Conservation (phyloP, 2,113 vertebrate genomes). For the Pitta sordida region DNA sequence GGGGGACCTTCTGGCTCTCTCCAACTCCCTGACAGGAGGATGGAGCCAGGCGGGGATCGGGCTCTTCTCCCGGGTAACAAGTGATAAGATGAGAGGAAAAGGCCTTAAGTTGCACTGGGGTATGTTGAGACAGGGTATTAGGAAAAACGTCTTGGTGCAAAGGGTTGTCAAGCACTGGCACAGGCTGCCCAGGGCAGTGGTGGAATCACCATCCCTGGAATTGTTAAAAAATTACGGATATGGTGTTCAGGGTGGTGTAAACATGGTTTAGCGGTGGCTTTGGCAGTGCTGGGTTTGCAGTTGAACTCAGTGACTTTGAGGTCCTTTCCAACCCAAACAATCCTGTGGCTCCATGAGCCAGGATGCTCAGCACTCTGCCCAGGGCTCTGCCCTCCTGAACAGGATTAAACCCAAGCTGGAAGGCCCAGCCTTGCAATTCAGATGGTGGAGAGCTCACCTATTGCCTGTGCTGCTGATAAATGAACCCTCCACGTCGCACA, state of each 20-base stretch:
- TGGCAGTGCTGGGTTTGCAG: not conserved
- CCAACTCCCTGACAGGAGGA: not conserved
- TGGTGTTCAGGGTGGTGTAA: not conserved
- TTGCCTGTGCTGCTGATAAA: not conserved
- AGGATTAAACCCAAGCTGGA: not conserved
- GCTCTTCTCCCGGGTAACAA: not conserved
- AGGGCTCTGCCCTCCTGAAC: not conserved
- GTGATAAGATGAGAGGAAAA: not conserved
- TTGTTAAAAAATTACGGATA: not conserved
- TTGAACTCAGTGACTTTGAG: not conserved
- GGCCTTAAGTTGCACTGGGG: not conserved
- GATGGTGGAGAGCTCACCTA: not conserved
- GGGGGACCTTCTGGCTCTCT: rapidly evolving
- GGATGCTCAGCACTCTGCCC: not conserved
- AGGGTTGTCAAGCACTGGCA: not conserved
- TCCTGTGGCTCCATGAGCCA: not conserved
- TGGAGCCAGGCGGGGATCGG: rapidly evolving
- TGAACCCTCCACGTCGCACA: not conserved
- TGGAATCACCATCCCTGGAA: no score
- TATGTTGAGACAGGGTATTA: not conserved
- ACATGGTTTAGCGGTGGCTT: not conserved
- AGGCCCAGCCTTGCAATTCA: not conserved
- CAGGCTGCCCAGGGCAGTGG: not conserved
- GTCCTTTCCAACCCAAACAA: not conserved
- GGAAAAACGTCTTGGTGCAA: not conserved